Conservation (phyloP, 2,888 invertebrate genomes). For the Diloba caeruleocephala region DNA sequence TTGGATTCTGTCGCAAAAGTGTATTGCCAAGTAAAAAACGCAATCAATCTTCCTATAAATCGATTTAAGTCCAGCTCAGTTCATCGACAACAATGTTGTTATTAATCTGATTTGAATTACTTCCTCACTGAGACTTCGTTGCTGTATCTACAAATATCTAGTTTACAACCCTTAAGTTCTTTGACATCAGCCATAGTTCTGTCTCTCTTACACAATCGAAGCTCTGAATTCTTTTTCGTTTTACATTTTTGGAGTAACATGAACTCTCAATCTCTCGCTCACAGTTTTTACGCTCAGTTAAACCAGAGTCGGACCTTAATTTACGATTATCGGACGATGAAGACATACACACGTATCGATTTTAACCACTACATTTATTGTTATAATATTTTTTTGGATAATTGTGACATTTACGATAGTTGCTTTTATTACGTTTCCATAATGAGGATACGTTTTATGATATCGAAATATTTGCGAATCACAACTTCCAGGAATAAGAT, state of each 20-base stretch:
- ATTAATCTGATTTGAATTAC: slow-evolving; percentile 55
- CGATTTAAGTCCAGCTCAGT: slow-evolving; percentile 57
- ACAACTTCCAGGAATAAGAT: slow-evolving; percentile 53
- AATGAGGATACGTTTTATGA: slow-evolving; percentile 65
- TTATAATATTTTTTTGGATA: slow-evolving; percentile 53
- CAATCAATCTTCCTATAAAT: slow-evolving; percentile 64
- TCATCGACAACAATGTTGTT: slow-evolving; percentile 44
- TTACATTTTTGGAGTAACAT: slow-evolving; percentile 81
- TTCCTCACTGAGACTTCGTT: slow-evolving; percentile 53
- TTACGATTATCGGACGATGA: slow-evolving; percentile 84
- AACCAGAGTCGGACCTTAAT: slow-evolving; percentile 78
- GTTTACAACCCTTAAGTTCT: slow-evolving; percentile 55
- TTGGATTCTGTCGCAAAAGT: slow-evolving; percentile 66
- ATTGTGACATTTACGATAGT: slow-evolving; percentile 72
- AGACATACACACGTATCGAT: slow-evolving; percentile 77
- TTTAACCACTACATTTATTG: slow-evolving; percentile 56
- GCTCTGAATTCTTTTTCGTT: slow-evolving; percentile 64
- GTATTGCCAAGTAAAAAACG: slow-evolving; percentile 58
- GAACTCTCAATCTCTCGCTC: slow-evolving; percentile 83
- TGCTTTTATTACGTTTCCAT: slow-evolving; percentile 68
- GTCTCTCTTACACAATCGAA: slow-evolving; percentile 66
- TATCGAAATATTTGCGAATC: slow-evolving; percentile 59
- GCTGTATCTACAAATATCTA: slow-evolving; percentile 45
- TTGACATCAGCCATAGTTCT: slow-evolving; percentile 65
- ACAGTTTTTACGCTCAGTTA: slow-evolving; percentile 86